A percentile compares a stretch with the other conserved stretches of the same genome.
Evolutionary conservation across 2,113 vertebrate species (phyloP).

Genomic region (Tenebrosternarchus preto): DNA sequence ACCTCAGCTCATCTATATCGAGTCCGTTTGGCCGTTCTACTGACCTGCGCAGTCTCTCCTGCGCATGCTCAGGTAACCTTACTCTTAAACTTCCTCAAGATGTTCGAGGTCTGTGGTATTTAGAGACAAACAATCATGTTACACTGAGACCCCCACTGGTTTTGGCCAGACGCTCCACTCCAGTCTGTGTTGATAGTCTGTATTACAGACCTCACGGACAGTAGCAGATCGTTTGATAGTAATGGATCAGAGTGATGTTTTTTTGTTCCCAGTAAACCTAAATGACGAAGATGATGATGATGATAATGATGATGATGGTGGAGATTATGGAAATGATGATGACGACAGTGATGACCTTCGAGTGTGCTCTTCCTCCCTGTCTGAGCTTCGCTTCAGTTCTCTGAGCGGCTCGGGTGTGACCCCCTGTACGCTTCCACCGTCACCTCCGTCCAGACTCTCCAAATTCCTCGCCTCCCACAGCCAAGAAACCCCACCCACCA

Average conservation of each 20-base stretch:
- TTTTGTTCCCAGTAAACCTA: constrained; percentile 49
- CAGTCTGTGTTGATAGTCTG: too few species aligned
- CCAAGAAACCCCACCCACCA: constrained; percentile 21
- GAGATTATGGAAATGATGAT: background rate
- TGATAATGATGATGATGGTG: constrained; percentile 20
- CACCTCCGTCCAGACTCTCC: background rate
- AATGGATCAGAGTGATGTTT: too few species aligned
- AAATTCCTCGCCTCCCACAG: constrained; percentile 21
- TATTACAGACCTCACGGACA: too few species aligned
- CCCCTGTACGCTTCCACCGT: background rate
- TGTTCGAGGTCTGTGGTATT: too few species aligned
- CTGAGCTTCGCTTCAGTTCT: constrained; percentile 44
- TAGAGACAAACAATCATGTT: too few species aligned
- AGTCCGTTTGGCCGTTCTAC: constrained; percentile 60
- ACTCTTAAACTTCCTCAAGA: background rate
- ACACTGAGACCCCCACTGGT: too few species aligned
- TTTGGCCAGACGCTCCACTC: too few species aligned
- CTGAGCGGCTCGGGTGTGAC: constrained; percentile 19
- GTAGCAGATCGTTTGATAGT: too few species aligned
- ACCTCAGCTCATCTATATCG: constrained; percentile 50
- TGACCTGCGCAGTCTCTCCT: constrained; percentile 55
- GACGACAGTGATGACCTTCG: constrained; percentile 17
- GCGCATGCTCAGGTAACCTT: constrained; percentile 53
- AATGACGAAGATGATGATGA: background rate
- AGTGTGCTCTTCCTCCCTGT: constrained; percentile 41